Evolutionary conservation across 1,140 invertebrate genomes (phyloP).

Genomic region (Drosophila nikananu): DNA sequence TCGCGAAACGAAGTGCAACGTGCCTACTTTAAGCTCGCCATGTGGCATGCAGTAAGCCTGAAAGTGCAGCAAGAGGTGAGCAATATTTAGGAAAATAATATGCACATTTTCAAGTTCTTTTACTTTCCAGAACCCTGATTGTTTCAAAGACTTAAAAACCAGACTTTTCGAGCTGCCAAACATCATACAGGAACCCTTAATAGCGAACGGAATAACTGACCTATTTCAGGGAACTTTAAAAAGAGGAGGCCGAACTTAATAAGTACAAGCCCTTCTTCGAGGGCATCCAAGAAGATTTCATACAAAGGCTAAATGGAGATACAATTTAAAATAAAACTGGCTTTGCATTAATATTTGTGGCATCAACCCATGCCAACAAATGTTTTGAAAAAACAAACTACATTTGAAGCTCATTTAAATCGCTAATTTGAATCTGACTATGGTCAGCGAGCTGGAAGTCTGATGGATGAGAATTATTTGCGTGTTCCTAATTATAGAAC

Average conservation of each 20-base stretch:
- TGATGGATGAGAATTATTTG: conserved; percentile 38
- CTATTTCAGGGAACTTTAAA: conserved; percentile 49
- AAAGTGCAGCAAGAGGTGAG: conserved; percentile 50
- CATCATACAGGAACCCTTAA: conserved; percentile 23
- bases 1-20: conserved; percentile 53
- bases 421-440: conserved; percentile 17
- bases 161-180: conserved; percentile 35
- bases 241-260: conserved; percentile 18
- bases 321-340: too few species aligned
- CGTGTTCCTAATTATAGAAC: conserved; percentile 39
- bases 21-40: conserved; percentile 57
- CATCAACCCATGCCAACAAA: not conserved
- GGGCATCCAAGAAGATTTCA: conserved; percentile 4
- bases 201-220: conserved; percentile 30
- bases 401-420: conserved; percentile 23
- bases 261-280: conserved; percentile 33
- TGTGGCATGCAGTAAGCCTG: conserved; percentile 67
- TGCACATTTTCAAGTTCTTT: not conserved
- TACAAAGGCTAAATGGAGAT: not conserved
- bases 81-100: not conserved
- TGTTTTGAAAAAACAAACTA: conserved; percentile 2
- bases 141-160: conserved; percentile 36
- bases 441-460: conserved; percentile 10
- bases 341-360: not conserved
- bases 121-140: conserved; percentile 28